Conservation (phyloP, 2,797 vertebrate genomes). For the Semotilus atromaculatus region DNA sequence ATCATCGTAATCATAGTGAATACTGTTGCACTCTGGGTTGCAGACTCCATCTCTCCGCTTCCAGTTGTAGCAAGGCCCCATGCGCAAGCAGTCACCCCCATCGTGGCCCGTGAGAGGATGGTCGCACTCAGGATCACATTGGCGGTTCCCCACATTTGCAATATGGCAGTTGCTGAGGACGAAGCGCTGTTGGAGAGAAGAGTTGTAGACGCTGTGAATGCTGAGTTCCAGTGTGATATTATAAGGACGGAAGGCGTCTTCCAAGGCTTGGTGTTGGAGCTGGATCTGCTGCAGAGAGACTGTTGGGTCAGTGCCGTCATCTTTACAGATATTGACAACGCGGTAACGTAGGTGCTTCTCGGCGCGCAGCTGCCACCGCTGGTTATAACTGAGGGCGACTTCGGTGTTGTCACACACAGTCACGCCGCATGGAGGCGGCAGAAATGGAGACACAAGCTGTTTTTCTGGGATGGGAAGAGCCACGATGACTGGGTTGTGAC, state of each 20-base stretch:
- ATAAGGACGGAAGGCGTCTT: slow-evolving; percentile 84
- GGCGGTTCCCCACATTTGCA: slow-evolving; percentile 92
- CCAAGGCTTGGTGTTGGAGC: slow-evolving; percentile 84
- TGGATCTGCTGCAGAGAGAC: slow-evolving; percentile 74
- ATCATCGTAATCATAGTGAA: slow-evolving; percentile 92
- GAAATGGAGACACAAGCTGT: slow-evolving; percentile 78
- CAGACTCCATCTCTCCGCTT: slow-evolving; percentile 90
- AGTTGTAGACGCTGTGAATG: slow-evolving; percentile 81
- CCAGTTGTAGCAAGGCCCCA: slow-evolving; percentile 90
- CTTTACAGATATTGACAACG: slow-evolving; percentile 88
- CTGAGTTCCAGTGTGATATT: slow-evolving; percentile 91
- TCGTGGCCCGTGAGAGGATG: slow-evolving; percentile 93
- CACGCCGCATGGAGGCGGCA: slow-evolving; percentile 86
- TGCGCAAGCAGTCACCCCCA: slow-evolving; percentile 89
- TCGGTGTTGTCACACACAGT: slow-evolving; percentile 90
- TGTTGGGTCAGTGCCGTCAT: slow-evolving; percentile 81
- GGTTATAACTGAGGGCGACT: slow-evolving; percentile 87
- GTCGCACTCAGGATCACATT: slow-evolving; percentile 92
- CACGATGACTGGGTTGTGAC: slow-evolving; percentile 77
- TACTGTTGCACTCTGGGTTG: slow-evolving; percentile 91
- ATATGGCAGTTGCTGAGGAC: slow-evolving; percentile 94
- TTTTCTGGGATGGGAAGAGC: slow-evolving; percentile 72
- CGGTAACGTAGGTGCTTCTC: slow-evolving; percentile 86
- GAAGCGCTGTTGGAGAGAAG: slow-evolving; percentile 82
- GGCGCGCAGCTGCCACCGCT: slow-evolving; percentile 82